These are phyloP conservation scores for Aulostomus chinensis DNA, from an alignment of 2,797 vertebrate genomes.

Conservation along the genomic window DNA sequence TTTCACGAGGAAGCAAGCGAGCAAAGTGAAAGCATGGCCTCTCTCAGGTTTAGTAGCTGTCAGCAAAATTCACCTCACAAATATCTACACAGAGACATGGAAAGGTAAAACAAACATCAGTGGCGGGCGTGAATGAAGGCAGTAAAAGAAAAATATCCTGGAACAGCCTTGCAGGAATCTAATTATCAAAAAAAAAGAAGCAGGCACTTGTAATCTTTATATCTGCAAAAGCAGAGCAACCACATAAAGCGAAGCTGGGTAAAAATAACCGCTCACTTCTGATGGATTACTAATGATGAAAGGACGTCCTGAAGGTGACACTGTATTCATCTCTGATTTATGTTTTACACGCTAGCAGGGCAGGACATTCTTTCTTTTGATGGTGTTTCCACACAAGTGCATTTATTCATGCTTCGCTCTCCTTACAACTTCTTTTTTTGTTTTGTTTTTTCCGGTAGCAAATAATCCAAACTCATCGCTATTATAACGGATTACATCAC, in stretches of 20 bases:
- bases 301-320: conserved; percentile 19
- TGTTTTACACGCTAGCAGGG: neutral
- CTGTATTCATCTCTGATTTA: neutral
- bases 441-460: too few species aligned
- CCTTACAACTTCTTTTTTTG: too few species aligned
- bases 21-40: too few species aligned
- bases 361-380: neutral
- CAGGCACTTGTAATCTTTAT: neutral
- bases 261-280: conserved; percentile 4
- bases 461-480: too few species aligned
- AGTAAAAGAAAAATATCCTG: too few species aligned
- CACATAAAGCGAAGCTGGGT: neutral
- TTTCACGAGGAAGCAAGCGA: too few species aligned
- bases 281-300: conserved; percentile 3
- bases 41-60: too few species aligned
- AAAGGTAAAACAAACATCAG: too few species aligned
- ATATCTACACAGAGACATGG: neutral
- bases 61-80: neutral
- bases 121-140: too few species aligned
- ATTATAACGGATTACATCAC: neutral
- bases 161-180: conserved; percentile 3
- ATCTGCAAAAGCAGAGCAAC: neutral
- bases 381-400: neutral
- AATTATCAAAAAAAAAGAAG: conserved; percentile 1
- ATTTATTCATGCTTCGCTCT: too few species aligned